These are phyloP conservation scores for Rapana venosa DNA, from an alignment of 2,888 invertebrate species.

Conservation along the genomic window DNA sequence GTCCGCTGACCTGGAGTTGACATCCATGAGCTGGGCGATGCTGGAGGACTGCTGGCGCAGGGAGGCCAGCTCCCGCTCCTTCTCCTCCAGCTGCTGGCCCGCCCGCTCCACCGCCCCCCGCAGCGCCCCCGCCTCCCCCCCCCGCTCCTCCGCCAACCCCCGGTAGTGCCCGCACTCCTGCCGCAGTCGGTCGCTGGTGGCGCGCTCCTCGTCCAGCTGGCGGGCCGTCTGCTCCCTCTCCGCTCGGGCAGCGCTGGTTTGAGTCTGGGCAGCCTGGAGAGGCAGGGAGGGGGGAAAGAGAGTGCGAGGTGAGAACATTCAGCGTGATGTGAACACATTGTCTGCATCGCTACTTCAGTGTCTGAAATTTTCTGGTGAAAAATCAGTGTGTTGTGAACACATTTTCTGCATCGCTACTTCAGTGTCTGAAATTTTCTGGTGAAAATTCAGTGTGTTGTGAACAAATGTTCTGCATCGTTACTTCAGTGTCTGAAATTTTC, in stretches of 20 bases:
- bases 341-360: too few species aligned
- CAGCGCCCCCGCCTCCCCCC: constrained; percentile 64
- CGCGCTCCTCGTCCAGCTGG: constrained; percentile 63
- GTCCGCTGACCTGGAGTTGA: constrained; percentile 39
- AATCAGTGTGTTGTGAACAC: too few species aligned
- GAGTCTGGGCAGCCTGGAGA: constrained; percentile 7
- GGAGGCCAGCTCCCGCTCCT: constrained; percentile 67
- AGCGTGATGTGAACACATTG: too few species aligned
- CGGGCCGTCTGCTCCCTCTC: constrained; percentile 65
- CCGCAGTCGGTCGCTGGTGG: constrained; percentile 61
- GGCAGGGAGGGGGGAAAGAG: background rate
- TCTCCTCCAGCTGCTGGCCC: constrained; percentile 71
- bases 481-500: too few species aligned
- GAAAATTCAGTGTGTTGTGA: too few species aligned
- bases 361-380: too few species aligned
- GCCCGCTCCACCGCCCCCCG: constrained; percentile 66
- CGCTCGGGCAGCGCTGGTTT: background rate
- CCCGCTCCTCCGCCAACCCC: constrained; percentile 67
- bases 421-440: too few species aligned
- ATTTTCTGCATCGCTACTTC: too few species aligned
- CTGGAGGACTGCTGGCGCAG: constrained; percentile 69
- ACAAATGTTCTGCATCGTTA: too few species aligned
- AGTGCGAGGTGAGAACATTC: too few species aligned
- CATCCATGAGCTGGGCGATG: constrained; percentile 66
- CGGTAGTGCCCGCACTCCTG: constrained; percentile 71